These are phyloP conservation scores for Paraplagusia blochii DNA, from an alignment of 2,113 vertebrate genomes.

Conservation along the genomic window DNA sequence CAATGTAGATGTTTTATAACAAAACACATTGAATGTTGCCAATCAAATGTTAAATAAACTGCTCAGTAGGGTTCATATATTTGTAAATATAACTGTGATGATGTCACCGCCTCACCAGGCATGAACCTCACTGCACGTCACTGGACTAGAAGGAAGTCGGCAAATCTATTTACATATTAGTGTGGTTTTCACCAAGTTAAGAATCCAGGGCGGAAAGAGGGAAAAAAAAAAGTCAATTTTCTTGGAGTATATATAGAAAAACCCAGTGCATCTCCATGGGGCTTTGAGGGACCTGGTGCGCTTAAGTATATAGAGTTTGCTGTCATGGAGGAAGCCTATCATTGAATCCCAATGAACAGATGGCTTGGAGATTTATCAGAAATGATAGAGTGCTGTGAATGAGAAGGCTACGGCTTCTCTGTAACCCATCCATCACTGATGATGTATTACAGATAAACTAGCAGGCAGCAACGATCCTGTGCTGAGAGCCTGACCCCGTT, in stretches of 20 bases:
- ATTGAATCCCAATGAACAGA: slow-evolving; percentile 66
- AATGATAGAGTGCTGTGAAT: slow-evolving; percentile 49
- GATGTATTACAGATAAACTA: slow-evolving; percentile 60
- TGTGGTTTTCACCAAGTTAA: no score
- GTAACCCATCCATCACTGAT: slow-evolving; percentile 49
- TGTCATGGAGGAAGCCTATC: slow-evolving; percentile 50
- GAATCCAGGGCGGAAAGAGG: no score
- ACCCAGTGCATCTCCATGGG: slow-evolving; percentile 56
- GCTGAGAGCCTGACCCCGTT: slow-evolving; percentile 61
- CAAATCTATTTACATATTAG: no score
- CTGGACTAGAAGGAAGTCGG: no score
- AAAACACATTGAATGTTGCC: no score
- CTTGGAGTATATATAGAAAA: slow-evolving; percentile 6
- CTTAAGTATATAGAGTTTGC: slow-evolving; percentile 56
- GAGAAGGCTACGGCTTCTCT: slow-evolving; percentile 42
- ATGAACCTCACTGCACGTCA: no score
- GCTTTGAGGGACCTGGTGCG: slow-evolving; percentile 62
- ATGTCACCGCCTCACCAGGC: no score
- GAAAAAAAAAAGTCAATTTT: not conserved
- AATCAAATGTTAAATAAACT: no score
- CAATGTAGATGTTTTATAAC: no score
- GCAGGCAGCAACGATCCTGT: slow-evolving; percentile 56
- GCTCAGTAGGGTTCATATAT: no score
- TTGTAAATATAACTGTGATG: no score
- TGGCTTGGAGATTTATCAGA: slow-evolving; percentile 70